Percentiles rank a stretch among this genome's conserved stretches.
These are phyloP conservation scores for Gymnarchus niloticus DNA, from an alignment of 2,113 vertebrate genomes.

Conservation along the genomic window DNA sequence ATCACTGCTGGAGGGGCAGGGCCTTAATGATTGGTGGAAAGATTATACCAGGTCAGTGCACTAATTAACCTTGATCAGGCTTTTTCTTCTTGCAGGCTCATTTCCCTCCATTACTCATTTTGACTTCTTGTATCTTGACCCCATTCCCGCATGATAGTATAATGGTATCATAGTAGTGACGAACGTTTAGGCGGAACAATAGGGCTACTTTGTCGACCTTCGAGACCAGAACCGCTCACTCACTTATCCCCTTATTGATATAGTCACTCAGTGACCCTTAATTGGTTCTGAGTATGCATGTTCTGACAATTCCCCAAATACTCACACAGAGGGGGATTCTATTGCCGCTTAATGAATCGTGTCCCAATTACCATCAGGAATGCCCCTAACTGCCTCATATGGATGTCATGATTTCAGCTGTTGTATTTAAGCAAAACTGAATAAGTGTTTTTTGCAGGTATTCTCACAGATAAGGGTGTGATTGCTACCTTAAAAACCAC, in stretches of 20 bases:
- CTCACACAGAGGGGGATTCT: not conserved
- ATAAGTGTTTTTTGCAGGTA: no score
- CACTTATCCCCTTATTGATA: not conserved
- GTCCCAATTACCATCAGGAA: not conserved
- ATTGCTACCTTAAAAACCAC: not conserved
- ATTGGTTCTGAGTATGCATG: not conserved
- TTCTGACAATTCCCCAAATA: not conserved
- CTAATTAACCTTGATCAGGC: slow-evolving; percentile 73
- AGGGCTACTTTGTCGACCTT: not conserved
- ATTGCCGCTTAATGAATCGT: not conserved
- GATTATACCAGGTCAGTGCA: slow-evolving; percentile 60
- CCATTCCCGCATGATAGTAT: not conserved
- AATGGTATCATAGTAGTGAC: not conserved
- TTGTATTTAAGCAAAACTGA: not conserved
- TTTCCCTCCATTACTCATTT: slow-evolving; percentile 49
- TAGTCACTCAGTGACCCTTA: not conserved
- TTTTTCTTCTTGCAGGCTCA: slow-evolving; percentile 57
- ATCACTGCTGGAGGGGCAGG: slow-evolving; percentile 56
- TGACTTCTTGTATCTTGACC: slow-evolving; percentile 21
- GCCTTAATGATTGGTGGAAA: slow-evolving; percentile 59
- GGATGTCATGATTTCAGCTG: not conserved
- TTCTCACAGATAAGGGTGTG: not conserved
- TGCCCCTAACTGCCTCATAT: not conserved
- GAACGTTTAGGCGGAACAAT: not conserved
- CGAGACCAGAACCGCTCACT: not conserved